phyloP scores from a whole-genome alignment of 64 coral and sea anemone genomes.

The Montipora sp. region DNA sequence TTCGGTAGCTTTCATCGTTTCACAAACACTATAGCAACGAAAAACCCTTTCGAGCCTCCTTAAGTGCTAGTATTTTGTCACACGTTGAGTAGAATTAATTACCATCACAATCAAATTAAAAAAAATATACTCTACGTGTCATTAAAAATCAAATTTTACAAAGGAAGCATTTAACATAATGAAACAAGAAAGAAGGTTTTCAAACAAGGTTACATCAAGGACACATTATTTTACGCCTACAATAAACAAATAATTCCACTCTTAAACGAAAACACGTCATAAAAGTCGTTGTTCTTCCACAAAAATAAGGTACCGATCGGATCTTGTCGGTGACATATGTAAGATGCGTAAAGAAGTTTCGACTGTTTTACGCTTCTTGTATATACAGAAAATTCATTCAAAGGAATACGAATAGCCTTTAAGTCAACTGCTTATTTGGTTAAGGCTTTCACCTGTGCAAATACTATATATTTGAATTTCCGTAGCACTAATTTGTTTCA shows the following conservation, averaged over 20 bases:
- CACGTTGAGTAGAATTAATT: too few relatives aligned
- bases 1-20: too few relatives aligned
- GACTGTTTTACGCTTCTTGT: neutral
- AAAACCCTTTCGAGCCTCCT: too few relatives aligned
- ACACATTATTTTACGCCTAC: neutral
- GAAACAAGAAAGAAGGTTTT: neutral
- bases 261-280: neutral
- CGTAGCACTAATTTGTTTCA: neutral
- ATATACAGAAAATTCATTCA: neutral
- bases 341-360: neutral
- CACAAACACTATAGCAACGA: too few relatives aligned
- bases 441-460: constrained; percentile 16
- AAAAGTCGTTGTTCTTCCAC: neutral
- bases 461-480: neutral
- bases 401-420: neutral
- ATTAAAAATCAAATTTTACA: too few relatives aligned
- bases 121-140: too few relatives aligned
- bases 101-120: too few relatives aligned
- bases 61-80: too few relatives aligned
- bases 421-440: constrained; percentile 1
- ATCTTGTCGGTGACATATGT: neutral
- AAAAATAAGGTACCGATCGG: neutral
- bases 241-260: neutral
- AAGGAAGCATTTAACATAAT: neutral
- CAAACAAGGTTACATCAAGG: neutral